These are phyloP conservation scores for Amiota communis DNA, from an alignment of 2,888 invertebrate species.

Conservation along the genomic window DNA sequence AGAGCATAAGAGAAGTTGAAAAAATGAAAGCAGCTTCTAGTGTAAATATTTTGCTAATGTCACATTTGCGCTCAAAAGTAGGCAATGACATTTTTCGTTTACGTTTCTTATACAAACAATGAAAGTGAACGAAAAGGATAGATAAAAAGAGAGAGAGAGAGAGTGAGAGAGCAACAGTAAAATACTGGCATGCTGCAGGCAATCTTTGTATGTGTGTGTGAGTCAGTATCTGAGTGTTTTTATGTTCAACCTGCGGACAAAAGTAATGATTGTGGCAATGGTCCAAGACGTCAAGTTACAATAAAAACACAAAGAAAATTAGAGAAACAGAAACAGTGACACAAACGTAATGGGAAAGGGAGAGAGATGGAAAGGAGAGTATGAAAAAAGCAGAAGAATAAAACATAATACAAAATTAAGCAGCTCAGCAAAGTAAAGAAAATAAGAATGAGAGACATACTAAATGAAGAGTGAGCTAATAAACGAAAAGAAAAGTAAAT, in stretches of 20 bases:
- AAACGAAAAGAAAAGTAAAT: not conserved
- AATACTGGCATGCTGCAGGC: not conserved
- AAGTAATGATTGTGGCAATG: not conserved
- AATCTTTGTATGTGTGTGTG: not conserved
- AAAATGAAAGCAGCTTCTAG: conserved; percentile 2
- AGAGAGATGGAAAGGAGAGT: not conserved
- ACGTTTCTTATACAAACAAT: not conserved
- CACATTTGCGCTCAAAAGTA: conserved; percentile 29
- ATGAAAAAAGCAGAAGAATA: not conserved
- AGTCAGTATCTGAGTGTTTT: not conserved
- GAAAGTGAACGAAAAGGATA: too few relatives aligned
- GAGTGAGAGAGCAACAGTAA: not conserved
- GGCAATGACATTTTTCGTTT: conserved; percentile 16
- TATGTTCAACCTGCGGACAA: conserved; percentile 7
- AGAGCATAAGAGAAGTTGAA: not conserved
- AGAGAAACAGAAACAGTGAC: not conserved
- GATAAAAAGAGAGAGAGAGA: too few relatives aligned
- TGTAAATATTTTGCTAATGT: conserved; percentile 33
- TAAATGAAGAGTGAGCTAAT: conserved; percentile 45
- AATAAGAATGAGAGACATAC: conserved; percentile 8
- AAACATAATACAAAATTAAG: not conserved
- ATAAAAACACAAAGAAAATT: not conserved
- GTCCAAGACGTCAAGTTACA: not conserved
- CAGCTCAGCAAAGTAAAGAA: conserved; percentile 16
- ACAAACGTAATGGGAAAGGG: not conserved